Evolutionary conservation across 2,113 vertebrate genomes (phyloP).

Genomic region (Leptocoma aspasia): DNA sequence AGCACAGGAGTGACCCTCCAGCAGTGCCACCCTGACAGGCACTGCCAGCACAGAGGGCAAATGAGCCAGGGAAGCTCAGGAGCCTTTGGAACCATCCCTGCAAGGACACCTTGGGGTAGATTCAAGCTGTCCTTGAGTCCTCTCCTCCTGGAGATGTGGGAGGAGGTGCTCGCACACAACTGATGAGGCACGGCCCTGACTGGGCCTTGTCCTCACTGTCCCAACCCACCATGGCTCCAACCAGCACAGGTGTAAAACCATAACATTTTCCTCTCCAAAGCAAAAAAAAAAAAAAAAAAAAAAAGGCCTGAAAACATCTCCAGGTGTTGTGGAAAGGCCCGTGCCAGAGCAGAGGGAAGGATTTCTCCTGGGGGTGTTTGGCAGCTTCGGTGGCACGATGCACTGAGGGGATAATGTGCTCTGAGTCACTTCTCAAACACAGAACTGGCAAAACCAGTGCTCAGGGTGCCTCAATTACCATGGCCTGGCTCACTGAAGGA

Average conservation of each 20-base stretch:
- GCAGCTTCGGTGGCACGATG: neutral
- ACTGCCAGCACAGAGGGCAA: neutral
- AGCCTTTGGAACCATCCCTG: neutral
- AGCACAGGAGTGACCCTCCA: neutral
- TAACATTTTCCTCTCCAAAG: neutral
- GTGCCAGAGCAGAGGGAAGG: neutral
- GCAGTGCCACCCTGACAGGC: neutral
- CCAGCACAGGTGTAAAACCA: neutral
- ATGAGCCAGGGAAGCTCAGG: neutral
- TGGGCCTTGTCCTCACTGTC: neutral
- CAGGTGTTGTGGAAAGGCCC: rapidly evolving
- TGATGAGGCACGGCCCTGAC: rapidly evolving
- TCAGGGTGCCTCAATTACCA: neutral
- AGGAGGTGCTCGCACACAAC: neutral
- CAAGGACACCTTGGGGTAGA: neutral
- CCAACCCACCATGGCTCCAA: neutral
- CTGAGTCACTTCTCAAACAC: slow-evolving; percentile 38
- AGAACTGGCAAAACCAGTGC: neutral
- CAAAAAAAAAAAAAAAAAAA: neutral
- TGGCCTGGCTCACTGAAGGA: neutral
- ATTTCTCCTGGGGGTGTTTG: neutral
- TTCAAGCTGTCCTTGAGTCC: neutral
- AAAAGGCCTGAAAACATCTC: neutral
- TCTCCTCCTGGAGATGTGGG: neutral
- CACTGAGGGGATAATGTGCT: neutral